Base-by-base conservation (phyloP, 2,797 vertebrate genomes). In the Mastacembelus armatus region DNA sequence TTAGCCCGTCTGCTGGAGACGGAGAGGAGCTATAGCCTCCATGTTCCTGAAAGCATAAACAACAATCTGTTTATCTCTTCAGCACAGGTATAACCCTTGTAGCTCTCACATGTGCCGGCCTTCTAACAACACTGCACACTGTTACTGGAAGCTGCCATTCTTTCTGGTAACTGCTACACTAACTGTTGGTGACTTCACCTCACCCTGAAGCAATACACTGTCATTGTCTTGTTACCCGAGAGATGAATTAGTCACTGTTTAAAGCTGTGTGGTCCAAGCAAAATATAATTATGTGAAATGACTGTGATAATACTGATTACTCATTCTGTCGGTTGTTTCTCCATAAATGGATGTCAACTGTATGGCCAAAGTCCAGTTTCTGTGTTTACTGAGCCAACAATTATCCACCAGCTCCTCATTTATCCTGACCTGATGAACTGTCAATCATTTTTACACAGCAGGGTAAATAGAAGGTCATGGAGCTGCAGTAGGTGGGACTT, bases 31-130 rank as follows among this genome's bases (percentile, higher is more conserved):
- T 58, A 65, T 30, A 50, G 82, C 67, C 61, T 68, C 76, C 93
- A 88, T 90, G 55, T 77, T 85, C 88, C 95, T 97, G 85, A 65
- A 80, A 84, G 55, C 27, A 80, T 42, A 81, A 69, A 70, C 27
- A 40, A 30, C 33, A 0, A 32, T 57, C 1, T 5, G 5, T 57
- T 30, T 42, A 35, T 38, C 6, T 16, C 2, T 7, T 21, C 27
- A 7, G 0, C 3, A 11, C 1, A 26, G n/a, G n/a, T 21, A 22
- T 19, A 40, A 35, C 15, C 16, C 29, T 55, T 19, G 10, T n/a
- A n/a, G 15, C 7, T 47, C 59, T 19, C 27, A 39, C 22, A 63
- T 48, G 18, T 49, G 21, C 10, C 18, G 26, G 14, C 39, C 43
- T 47, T 62, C 10, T 56, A 55, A 45, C 21, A 68, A 52, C 27